Percentiles rank a stretch among this genome's conserved stretches.
phyloP scores from a whole-genome alignment of 2,888 invertebrate species.

The Metellina segmentata region DNA sequence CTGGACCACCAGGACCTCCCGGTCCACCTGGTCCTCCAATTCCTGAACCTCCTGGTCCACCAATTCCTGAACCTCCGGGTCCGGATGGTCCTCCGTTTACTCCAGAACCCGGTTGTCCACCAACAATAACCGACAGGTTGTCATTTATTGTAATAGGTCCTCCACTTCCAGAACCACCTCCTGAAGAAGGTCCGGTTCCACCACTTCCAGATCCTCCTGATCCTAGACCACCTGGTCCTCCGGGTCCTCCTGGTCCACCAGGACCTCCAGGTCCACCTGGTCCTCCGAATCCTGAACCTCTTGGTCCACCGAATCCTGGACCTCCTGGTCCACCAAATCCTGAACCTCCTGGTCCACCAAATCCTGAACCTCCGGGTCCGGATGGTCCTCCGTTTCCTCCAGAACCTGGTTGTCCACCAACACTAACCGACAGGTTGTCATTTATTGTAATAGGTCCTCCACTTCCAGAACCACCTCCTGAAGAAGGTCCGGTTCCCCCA shows the following conservation, averaged over 20 bases:
- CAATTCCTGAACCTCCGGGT: not conserved
- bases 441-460: too few relatives aligned
- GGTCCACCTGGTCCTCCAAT: not conserved
- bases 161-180: not conserved
- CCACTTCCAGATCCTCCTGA: not conserved
- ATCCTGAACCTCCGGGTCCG: constrained; percentile 1
- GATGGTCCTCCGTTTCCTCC: not conserved
- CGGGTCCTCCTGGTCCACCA: not conserved
- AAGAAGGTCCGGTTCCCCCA: not conserved
- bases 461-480: not conserved
- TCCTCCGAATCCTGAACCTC: not conserved
- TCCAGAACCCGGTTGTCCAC: not conserved
- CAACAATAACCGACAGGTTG: not conserved
- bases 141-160: not conserved
- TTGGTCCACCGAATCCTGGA: not conserved
- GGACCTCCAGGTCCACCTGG: not conserved
- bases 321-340: not conserved
- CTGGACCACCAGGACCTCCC: not conserved
- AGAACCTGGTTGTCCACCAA: not conserved
- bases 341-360: not conserved
- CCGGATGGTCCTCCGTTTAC: not conserved
- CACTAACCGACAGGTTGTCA: not conserved
- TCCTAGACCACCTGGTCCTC: not conserved
- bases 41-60: not conserved
- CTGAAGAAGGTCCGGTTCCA: not conserved